Evolutionary conservation across 2,113 vertebrate genomes (phyloP).

Genomic region (Verasper variegatus): DNA sequence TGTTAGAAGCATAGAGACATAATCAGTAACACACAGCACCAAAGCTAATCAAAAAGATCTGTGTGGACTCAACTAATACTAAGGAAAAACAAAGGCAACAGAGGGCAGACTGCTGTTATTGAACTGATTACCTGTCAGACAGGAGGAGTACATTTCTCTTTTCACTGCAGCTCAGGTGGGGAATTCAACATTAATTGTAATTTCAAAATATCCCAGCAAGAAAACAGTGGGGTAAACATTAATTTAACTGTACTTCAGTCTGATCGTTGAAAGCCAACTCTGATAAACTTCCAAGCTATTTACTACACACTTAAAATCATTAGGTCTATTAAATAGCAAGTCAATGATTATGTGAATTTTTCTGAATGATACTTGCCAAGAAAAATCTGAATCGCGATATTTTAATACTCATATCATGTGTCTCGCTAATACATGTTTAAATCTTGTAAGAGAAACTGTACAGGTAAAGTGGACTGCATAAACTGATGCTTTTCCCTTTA

Average conservation of each 20-base stretch:
- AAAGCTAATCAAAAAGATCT: slow-evolving; percentile 42
- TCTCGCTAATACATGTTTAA: no score
- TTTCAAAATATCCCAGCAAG: neutral
- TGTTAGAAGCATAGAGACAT: neutral
- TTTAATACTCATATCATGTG: no score
- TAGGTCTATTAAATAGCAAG: no score
- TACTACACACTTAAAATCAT: no score
- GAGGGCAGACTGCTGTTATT: neutral
- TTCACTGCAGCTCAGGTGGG: neutral
- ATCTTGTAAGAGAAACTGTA: no score
- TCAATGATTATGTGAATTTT: no score
- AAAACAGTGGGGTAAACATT: neutral
- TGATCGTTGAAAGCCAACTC: no score
- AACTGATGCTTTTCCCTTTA: no score
- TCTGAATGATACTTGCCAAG: no score
- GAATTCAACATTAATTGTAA: neutral
- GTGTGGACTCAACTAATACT: slow-evolving; percentile 13
- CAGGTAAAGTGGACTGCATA: no score
- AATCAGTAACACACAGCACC: slow-evolving; percentile 26
- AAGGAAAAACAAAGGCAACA: slow-evolving; percentile 6
- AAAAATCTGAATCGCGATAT: no score
- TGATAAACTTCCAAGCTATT: no score
- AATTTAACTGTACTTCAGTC: neutral
- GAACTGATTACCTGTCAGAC: neutral
- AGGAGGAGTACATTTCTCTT: neutral